A percentile compares a stretch with the other conserved stretches of the same genome.
These are phyloP conservation scores for Antrozous pallidus DNA, from an alignment of 2,797 vertebrate species.

Conservation along the genomic window DNA sequence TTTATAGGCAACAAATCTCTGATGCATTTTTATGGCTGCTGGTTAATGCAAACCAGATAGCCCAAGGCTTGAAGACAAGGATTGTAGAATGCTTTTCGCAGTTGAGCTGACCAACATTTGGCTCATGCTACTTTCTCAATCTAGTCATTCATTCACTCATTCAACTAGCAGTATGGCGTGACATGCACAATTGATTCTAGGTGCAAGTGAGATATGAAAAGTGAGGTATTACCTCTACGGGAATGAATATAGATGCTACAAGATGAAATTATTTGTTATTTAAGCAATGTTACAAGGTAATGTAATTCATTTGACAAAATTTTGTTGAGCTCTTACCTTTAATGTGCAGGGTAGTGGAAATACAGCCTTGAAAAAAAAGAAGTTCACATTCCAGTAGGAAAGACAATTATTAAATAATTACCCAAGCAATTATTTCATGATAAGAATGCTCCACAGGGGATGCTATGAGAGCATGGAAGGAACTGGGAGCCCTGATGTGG, in stretches of 20 bases:
- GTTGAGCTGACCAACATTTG: neutral
- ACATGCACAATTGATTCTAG: neutral
- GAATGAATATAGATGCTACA: neutral
- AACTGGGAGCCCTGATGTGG: neutral
- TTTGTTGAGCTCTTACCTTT: neutral
- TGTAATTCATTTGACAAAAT: neutral
- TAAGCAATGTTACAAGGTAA: neutral
- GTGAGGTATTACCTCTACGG: no score
- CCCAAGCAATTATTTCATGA: neutral
- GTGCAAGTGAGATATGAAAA: neutral
- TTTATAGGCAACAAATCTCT: conserved; percentile 46
- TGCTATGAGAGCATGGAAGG: neutral
- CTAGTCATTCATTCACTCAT: neutral
- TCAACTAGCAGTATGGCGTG: neutral
- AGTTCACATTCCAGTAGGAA: neutral
- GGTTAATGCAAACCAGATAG: conserved; percentile 5
- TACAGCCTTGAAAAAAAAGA: neutral
- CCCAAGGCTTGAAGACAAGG: neutral
- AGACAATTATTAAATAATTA: neutral
- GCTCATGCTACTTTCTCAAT: neutral
- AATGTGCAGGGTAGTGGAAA: neutral
- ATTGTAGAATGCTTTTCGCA: neutral
- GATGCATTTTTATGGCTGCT: neutral
- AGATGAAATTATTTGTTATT: neutral
- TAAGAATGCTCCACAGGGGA: neutral